Evolutionary conservation across 2,888 invertebrate species (phyloP).

Genomic region (Silvanus unidentatus): DNA sequence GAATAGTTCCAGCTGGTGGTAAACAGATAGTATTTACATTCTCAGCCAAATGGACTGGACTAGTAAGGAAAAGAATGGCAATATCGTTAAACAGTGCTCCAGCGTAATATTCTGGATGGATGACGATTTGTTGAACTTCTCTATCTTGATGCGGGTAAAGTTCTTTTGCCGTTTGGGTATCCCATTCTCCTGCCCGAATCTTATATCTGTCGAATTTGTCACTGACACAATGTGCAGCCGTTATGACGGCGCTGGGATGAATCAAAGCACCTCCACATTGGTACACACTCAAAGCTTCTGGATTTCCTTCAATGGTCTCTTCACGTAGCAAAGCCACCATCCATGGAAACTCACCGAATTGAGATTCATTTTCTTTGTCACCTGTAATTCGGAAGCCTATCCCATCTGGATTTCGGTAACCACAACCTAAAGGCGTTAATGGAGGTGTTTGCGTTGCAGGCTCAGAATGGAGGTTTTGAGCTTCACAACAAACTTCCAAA

Average conservation of each 20-base stretch:
- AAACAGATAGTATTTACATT: conserved; percentile 36
- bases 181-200: conserved; percentile 77
- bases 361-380: conserved; percentile 58
- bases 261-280: conserved; percentile 78
- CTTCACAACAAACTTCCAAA: conserved; percentile 53
- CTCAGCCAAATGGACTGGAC: conserved; percentile 27
- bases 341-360: conserved; percentile 82
- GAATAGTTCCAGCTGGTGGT: conserved; percentile 22
- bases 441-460: conserved; percentile 30
- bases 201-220: conserved; percentile 38
- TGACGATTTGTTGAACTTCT: conserved; percentile 39
- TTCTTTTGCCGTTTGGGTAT: conserved; percentile 70
- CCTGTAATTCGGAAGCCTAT: conserved; percentile 67
- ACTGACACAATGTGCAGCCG: conserved; percentile 73
- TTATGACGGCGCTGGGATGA: conserved; percentile 67
- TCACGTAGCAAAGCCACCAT: conserved; percentile 65
- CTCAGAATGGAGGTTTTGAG: conserved; percentile 31
- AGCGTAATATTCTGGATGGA: conserved; percentile 33
- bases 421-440: conserved; percentile 53
- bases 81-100: conserved; percentile 36
- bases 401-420: conserved; percentile 65
- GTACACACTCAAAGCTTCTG: conserved; percentile 45
- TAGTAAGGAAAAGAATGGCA: conserved; percentile 33
- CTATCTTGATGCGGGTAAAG: conserved; percentile 54
- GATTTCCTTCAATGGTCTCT: conserved; percentile 49